Conservation (phyloP, 2,797 vertebrate species). For the Hipposideros larvatus region DNA sequence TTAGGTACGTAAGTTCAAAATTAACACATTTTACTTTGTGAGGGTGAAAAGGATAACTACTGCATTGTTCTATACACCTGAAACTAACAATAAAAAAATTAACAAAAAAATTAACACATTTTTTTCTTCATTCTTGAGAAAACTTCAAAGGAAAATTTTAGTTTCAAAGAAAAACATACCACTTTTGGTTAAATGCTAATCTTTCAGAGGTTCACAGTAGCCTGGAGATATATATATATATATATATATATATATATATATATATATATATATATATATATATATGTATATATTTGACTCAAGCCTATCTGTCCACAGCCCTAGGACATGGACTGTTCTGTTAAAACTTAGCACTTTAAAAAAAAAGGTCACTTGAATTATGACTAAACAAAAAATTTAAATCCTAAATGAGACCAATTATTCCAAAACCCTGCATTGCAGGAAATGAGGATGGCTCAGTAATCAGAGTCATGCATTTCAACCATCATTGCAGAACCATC, state of each 20-base stretch:
- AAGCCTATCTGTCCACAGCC: background rate
- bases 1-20: constrained; percentile 21
- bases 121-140: constrained; percentile 6
- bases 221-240: background rate
- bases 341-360: background rate
- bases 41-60: no score
- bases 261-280: no score
- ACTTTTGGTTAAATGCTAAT: background rate
- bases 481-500: constrained; percentile 87
- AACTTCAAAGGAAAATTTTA: background rate
- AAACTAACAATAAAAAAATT: no score
- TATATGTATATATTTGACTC: no score
- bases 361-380: background rate
- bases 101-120: background rate
- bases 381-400: background rate
- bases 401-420: background rate
- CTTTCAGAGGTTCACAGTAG: background rate
- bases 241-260: background rate
- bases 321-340: background rate
- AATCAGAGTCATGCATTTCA: background rate
- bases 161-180: background rate
- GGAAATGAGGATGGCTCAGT: background rate
- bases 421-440: background rate
- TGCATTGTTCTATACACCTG: no score
- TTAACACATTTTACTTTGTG: background rate